phyloP scores from a whole-genome alignment of 2,113 vertebrate species.

The Motacilla tschutschensis region DNA sequence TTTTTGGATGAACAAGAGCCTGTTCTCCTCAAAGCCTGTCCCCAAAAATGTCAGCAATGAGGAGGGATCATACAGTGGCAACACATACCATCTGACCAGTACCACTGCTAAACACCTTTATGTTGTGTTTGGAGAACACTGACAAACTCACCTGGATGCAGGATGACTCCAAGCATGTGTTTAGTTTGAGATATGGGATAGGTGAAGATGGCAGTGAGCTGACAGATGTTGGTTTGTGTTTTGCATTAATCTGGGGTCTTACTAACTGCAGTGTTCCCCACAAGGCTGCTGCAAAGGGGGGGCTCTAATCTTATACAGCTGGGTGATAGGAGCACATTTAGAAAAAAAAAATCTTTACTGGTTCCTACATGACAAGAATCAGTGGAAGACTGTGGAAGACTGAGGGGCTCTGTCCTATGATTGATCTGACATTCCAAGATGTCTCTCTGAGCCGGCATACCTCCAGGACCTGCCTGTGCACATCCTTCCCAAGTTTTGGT shows the following conservation, averaged over 20 bases:
- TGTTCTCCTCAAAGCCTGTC: neutral
- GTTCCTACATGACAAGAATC: neutral
- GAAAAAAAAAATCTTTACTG: neutral
- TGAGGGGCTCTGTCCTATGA: neutral
- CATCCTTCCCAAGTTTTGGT: neutral
- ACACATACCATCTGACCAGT: neutral
- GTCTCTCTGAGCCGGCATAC: neutral
- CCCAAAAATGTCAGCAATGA: neutral
- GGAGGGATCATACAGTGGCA: neutral
- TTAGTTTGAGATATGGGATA: neutral
- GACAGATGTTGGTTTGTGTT: neutral
- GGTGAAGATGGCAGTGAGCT: neutral
- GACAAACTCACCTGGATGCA: neutral
- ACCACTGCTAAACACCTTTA: neutral
- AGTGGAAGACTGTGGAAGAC: neutral
- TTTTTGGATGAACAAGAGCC: neutral
- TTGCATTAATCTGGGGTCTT: neutral
- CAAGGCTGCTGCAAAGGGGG: neutral
- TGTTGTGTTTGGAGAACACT: neutral
- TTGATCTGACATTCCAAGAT: neutral
- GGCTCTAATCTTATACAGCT: neutral
- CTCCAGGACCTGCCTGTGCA: neutral
- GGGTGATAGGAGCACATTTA: neutral
- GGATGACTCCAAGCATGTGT: neutral
- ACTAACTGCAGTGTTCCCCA: neutral